Conservation (phyloP, 2,888 invertebrate species). For the Euplagia quadripunctaria region DNA sequence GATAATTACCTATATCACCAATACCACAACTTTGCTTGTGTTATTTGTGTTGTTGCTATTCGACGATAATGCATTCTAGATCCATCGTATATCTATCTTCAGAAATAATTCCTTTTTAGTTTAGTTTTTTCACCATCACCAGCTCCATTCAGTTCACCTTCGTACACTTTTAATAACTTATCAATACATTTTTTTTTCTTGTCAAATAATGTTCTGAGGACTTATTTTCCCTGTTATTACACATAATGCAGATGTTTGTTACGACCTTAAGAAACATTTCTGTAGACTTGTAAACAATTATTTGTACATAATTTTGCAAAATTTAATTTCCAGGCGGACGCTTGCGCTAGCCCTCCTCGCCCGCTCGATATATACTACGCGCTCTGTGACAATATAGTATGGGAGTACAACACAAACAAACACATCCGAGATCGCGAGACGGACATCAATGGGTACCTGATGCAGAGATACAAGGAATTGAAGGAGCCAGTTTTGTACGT, state of each 20-base stretch:
- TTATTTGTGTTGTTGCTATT: no score
- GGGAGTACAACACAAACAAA: conserved; percentile 88
- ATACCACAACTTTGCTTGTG: no score
- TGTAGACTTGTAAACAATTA: not conserved
- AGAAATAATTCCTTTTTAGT: no score
- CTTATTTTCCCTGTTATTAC: no score
- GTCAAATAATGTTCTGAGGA: not conserved
- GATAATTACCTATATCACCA: no score
- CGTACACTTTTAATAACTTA: not conserved
- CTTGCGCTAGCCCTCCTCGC: conserved; percentile 86
- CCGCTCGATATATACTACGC: conserved; percentile 89
- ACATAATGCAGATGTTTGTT: no score
- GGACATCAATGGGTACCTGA: conserved; percentile 78
- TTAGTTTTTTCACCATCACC: no score
- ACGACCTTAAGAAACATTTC: no score
- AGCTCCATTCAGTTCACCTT: no score
- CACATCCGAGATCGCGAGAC: conserved; percentile 82
- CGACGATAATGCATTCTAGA: no score
- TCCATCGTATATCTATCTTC: no score
- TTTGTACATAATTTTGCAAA: not conserved
- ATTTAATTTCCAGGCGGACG: conserved; percentile 85
- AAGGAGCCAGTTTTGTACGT: conserved; percentile 78
- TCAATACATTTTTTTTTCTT: not conserved
- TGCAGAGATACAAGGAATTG: conserved; percentile 76
- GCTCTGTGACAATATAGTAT: conserved; percentile 88